Evolutionary conservation across 30 jellyfish, hydroid and myxozoan genomes (phyloP).

Genomic region (Chrysaora quinquecirrha): DNA sequence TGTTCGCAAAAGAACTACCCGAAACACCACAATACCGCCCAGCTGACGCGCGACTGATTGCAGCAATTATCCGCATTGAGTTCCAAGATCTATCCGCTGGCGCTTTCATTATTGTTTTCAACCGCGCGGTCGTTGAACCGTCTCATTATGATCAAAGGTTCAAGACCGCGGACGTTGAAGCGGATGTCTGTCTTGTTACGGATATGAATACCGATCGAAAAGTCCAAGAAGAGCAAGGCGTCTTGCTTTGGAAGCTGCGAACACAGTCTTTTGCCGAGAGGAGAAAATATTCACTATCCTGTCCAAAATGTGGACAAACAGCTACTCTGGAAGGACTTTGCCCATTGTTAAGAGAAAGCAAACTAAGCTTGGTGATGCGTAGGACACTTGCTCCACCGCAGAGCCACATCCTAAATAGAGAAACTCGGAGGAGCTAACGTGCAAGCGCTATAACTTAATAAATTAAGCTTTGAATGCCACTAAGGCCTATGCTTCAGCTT

Average conservation of each 20-base stretch:
- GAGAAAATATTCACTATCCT: conserved; percentile 69
- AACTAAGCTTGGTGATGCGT: conserved; percentile 26
- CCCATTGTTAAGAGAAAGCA: conserved; percentile 59
- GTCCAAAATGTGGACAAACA: conserved; percentile 84
- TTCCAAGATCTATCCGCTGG: conserved; percentile 81
- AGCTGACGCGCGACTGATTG: conserved; percentile 67
- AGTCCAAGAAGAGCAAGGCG: conserved; percentile 69
- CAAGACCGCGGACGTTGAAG: conserved; percentile 70
- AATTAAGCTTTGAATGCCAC: too few relatives aligned
- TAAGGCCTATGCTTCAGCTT: too few relatives aligned
- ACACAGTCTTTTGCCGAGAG: conserved; percentile 79
- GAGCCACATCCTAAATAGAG: too few relatives aligned
- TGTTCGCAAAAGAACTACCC: conserved; percentile 84
- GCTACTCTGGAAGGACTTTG: conserved; percentile 62
- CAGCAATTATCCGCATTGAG: conserved; percentile 75
- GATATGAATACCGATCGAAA: conserved; percentile 64
- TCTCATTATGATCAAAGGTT: conserved; percentile 71
- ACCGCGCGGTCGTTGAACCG: conserved; percentile 83
- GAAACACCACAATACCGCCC: conserved; percentile 81
- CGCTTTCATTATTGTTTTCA: conserved; percentile 65
- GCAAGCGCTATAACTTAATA: too few relatives aligned
- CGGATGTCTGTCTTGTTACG: conserved; percentile 78
- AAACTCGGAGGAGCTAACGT: too few relatives aligned
- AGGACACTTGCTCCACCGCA: too few relatives aligned
- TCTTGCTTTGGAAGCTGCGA: conserved; percentile 57